Conservation (phyloP, 2,797 vertebrate species). For the Diceros bicornis region DNA sequence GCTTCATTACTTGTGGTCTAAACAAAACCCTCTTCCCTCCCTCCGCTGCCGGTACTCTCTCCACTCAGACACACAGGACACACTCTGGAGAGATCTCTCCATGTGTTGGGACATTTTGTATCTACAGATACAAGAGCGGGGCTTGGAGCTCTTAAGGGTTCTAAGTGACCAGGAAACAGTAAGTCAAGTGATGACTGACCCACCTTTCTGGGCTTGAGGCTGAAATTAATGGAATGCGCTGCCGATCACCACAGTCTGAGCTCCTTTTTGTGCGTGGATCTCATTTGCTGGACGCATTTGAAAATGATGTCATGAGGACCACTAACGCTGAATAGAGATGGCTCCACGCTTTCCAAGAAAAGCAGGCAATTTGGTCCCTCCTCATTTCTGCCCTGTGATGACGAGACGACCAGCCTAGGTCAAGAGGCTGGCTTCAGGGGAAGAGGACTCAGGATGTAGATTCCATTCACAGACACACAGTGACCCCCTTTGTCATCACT, state of each 20-base stretch:
- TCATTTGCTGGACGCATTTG: conserved; percentile 78
- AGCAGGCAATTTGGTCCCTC: not conserved
- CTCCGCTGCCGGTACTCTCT: rapidly evolving
- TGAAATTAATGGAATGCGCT: conserved; percentile 79
- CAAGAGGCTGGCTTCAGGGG: not conserved
- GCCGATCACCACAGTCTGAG: conserved; percentile 64
- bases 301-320: conserved; percentile 76
- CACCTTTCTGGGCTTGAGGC: conserved; percentile 76
- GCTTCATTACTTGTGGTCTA: conserved; percentile 72
- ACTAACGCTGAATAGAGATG: conserved; percentile 49
- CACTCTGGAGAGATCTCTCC: not conserved
- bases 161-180: conserved; percentile 81
- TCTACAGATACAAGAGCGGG: rapidly evolving
- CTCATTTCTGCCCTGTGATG: not conserved
- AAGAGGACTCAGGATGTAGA: not conserved
- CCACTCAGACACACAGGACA: not conserved
- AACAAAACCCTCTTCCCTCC: not conserved
- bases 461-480: not conserved
- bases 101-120: not conserved
- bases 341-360: conserved; percentile 19
- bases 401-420: not conserved
- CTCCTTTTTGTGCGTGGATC: conserved; percentile 76
- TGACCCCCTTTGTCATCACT: rapidly evolving
- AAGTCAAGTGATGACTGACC: conserved; percentile 70
- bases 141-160: not conserved